Evolutionary conservation across 2,888 invertebrate genomes (phyloP).

Genomic region (Resseliella maxima): DNA sequence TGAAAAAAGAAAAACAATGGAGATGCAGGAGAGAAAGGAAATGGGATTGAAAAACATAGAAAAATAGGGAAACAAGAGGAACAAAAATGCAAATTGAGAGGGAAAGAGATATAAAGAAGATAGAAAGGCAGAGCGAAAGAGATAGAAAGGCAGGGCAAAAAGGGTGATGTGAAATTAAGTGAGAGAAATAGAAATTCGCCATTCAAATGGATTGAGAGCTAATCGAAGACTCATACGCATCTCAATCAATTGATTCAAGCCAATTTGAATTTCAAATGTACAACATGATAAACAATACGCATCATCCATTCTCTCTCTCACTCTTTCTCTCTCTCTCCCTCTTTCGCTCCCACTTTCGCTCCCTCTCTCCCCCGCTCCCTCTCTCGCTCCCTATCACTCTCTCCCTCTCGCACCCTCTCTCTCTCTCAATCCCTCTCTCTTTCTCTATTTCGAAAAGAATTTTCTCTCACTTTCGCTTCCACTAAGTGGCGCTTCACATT

Average conservation of each 20-base stretch:
- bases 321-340: background rate
- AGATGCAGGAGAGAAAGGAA: too few relatives aligned
- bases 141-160: too few relatives aligned
- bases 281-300: background rate
- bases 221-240: conserved; percentile 19
- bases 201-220: background rate
- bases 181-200: too few relatives aligned
- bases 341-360: background rate
- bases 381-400: background rate
- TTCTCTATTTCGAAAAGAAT: too few relatives aligned
- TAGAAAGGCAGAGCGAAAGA: too few relatives aligned
- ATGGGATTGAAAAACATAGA: too few relatives aligned
- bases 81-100: too few relatives aligned
- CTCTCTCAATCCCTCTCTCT: background rate
- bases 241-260: conserved; percentile 21
- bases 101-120: too few relatives aligned
- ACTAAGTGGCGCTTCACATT: background rate
- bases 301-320: background rate
- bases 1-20: too few relatives aligned
- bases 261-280: conserved; percentile 13
- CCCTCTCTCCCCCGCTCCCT: background rate
- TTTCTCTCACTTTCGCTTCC: too few relatives aligned
- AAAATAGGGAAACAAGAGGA: too few relatives aligned
- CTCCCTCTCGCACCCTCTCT: background rate
- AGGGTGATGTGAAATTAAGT: too few relatives aligned